phyloP scores from a whole-genome alignment of 2,888 invertebrate genomes.

The Phaonia tiefii region DNA sequence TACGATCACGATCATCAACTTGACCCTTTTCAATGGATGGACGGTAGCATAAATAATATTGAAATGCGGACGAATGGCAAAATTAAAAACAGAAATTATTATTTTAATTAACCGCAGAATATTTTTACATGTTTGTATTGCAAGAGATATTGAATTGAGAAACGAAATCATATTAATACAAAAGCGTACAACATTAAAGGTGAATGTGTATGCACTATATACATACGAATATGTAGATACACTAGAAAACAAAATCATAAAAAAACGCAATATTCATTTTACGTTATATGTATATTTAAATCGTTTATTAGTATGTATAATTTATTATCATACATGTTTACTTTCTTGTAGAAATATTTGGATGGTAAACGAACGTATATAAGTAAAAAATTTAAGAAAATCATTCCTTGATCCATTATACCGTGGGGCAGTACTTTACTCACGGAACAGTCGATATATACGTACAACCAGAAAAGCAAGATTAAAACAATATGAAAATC shows the following conservation, averaged over 20 bases:
- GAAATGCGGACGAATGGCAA: neutral
- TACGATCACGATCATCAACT: constrained; percentile 92
- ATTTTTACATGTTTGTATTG: neutral
- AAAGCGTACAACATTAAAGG: constrained; percentile 24
- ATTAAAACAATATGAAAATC: no score
- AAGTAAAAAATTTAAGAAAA: no score
- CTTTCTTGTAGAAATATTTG: no score
- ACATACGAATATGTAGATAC: no score
- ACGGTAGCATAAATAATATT: neutral
- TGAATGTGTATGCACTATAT: constrained; percentile 23
- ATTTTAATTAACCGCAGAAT: constrained; percentile 6
- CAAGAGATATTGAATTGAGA: neutral
- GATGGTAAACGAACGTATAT: no score
- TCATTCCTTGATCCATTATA: no score
- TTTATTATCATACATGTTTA: no score
- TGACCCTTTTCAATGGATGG: constrained; percentile 83
- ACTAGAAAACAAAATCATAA: constrained; percentile 1
- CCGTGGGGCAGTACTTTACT: no score
- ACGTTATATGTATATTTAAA: no score
- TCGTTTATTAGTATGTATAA: no score
- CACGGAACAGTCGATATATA: no score
- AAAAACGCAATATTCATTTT: constrained; percentile 1
- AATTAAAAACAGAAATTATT: constrained; percentile 1
- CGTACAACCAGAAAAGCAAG: no score
- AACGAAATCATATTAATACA: constrained; percentile 11